Base-by-base conservation (phyloP, 2,113 vertebrate species). In the Orycteropus afer region DNA sequence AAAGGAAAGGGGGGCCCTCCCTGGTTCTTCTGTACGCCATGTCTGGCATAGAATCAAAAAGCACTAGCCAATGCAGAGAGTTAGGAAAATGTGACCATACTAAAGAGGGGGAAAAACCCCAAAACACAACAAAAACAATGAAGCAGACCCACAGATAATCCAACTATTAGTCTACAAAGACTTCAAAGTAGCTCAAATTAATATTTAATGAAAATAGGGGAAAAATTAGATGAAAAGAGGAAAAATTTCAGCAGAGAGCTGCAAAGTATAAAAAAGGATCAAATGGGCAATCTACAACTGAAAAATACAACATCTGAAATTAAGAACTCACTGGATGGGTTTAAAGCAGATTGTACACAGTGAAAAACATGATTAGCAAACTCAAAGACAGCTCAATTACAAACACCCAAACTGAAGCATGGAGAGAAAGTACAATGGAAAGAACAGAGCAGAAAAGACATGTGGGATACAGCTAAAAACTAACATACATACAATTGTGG, bases 221-320 rank as follows among this genome's bases (percentile, higher is more conserved):
- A 85, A 76, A 91, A 89, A 89, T 63, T n/a, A 40, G 27, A 14
- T 71, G 10, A 86, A 95, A 61, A 84, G 34, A 55, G 49, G 42
- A 20, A 89, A 92, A 57, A 85, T 90, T 80, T 90, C 49, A 88
- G 17, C 51, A 76, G 81, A 85, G 20, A 59, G 25, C 78, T 87
- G 13, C 27, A 74, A 61, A 71, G 23, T 85, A 5, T 53, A 84
- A 93, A 86, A 77, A 88, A 59, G 34, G 74, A 47, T 74, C 25
- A 84, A 80, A 90, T 90, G 32, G 53, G 37, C 14, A 90, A n/a
- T 74, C 55, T 88, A 59, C 25, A 67, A 55, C 5, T 67, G 32
- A 87, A 94, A 88, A 93, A 25, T 89, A 78, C 1, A 71, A 40
- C 59, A 61, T 42, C 29, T 93, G 71, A 93, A 86, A 69, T 77